Conservation (phyloP, 2,113 vertebrate species). For the Miniopterus natalensis region DNA sequence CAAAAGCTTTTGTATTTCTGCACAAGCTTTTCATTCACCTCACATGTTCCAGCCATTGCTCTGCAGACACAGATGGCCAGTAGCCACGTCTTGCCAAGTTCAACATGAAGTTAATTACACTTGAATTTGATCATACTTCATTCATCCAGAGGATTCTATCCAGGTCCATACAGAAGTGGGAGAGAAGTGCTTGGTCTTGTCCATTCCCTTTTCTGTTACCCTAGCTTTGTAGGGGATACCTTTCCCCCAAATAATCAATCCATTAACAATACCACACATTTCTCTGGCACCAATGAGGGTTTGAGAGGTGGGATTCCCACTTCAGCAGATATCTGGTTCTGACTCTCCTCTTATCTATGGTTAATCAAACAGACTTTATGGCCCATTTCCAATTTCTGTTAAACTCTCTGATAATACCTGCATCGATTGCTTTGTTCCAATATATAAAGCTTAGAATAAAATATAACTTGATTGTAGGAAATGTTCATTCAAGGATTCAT, state of each 20-base stretch:
- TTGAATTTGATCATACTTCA: not conserved
- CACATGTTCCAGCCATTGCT: not conserved
- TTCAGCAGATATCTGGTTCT: not conserved
- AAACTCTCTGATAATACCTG: not conserved
- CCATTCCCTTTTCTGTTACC: not conserved
- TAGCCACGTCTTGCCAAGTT: slow-evolving; percentile 34
- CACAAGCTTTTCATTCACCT: not conserved
- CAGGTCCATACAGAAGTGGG: not conserved
- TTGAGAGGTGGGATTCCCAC: not conserved
- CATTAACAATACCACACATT: not conserved
- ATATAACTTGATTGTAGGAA: not conserved
- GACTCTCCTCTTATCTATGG: not conserved
- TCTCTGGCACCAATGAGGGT: not conserved
- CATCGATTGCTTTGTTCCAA: not conserved
- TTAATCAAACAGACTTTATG: not conserved
- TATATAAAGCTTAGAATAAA: not conserved
- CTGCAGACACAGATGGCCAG: not conserved
- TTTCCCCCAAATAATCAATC: not conserved
- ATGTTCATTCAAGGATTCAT: not conserved
- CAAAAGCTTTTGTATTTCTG: not conserved
- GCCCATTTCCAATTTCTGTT: not conserved
- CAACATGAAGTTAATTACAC: not conserved
- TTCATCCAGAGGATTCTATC: not conserved
- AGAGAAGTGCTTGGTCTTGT: not conserved
- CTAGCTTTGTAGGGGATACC: not conserved